Evolutionary conservation across 2,113 vertebrate genomes (phyloP).

Genomic region (Monarcha castaneiventris): DNA sequence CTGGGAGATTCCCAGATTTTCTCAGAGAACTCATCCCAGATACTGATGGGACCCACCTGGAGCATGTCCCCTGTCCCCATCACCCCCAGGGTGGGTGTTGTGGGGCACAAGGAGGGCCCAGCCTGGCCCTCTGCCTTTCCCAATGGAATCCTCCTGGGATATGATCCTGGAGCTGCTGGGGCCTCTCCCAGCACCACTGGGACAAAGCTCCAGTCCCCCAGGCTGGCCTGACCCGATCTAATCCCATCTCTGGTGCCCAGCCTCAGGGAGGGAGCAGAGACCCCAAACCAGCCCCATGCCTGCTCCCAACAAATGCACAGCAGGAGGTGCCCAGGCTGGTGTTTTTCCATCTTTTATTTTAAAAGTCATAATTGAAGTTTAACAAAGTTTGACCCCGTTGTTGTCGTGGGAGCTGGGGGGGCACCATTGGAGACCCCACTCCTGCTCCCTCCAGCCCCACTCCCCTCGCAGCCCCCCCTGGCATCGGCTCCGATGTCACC

Average conservation of each 20-base stretch:
- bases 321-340: background rate
- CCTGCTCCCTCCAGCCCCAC: background rate
- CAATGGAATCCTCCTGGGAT: fast-evolving
- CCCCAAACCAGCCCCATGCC: background rate
- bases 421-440: background rate
- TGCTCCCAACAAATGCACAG: background rate
- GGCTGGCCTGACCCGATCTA: too few relatives aligned
- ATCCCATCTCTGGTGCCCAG: too few relatives aligned
- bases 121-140: background rate
- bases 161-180: background rate
- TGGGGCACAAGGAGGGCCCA: background rate
- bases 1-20: background rate
- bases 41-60: background rate
- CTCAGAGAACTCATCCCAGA: background rate
- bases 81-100: fast-evolving
- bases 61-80: fast-evolving
- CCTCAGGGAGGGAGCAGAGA: background rate
- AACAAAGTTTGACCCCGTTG: slow-evolving; percentile 66
- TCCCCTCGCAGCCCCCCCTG: background rate
- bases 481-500: background rate
- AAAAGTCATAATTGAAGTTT: slow-evolving; percentile 78
- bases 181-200: background rate
- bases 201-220: background rate
- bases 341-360: slow-evolving; percentile 72
- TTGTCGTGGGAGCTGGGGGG: background rate